Conservation (phyloP, 2,113 vertebrate genomes). For the Hipposideros armiger region DNA sequence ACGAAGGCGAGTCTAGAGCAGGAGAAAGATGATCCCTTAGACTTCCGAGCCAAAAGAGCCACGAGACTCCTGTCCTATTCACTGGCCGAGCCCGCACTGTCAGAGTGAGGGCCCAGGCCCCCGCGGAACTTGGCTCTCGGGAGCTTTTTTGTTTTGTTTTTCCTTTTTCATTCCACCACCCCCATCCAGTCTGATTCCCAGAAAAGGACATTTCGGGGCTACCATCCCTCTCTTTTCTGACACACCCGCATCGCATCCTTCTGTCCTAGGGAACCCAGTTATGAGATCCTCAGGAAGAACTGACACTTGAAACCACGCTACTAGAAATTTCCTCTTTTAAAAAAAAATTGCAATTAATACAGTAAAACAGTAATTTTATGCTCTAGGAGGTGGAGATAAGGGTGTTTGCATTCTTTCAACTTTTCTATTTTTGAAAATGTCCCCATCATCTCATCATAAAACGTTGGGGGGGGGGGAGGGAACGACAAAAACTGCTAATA, state of each 20-base stretch:
- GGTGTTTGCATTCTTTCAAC: not conserved
- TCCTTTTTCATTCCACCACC: too few species aligned
- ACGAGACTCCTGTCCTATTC: not conserved
- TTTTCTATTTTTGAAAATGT: not conserved
- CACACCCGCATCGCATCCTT: not conserved
- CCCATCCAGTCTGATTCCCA: not conserved
- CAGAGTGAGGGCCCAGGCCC: not conserved
- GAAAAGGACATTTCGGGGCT: not conserved
- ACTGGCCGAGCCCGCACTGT: not conserved
- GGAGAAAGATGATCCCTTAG: slow-evolving; percentile 36
- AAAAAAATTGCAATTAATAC: not conserved
- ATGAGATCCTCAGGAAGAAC: not conserved
- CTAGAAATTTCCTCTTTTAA: not conserved
- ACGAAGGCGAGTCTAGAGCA: not conserved
- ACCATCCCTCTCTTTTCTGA: not conserved
- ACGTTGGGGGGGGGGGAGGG: not conserved
- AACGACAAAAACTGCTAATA: not conserved
- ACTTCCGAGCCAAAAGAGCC: slow-evolving; percentile 24
- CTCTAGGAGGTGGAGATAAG: not conserved
- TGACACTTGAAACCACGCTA: not conserved
- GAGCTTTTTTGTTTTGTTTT: not conserved
- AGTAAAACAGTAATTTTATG: not conserved
- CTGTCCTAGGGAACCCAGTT: not conserved
- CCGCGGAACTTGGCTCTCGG: not conserved
- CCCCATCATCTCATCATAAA: not conserved